Conservation (phyloP, 2,797 vertebrate genomes). For the Martes flavigula region DNA sequence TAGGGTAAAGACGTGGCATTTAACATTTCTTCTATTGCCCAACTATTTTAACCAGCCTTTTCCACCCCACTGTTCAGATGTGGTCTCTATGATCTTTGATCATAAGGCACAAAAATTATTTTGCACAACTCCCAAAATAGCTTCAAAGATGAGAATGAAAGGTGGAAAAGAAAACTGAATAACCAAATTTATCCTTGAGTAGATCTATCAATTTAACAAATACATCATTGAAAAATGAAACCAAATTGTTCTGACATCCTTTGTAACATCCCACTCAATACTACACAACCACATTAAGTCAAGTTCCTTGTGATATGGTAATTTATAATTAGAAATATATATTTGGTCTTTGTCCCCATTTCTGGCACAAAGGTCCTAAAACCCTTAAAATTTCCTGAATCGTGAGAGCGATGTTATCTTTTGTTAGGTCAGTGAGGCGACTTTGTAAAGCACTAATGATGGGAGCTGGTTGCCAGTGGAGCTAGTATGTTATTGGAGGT, state of each 20-base stretch:
- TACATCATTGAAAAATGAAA: neutral
- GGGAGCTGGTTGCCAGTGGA: neutral
- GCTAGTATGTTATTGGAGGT: neutral
- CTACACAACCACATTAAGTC: neutral
- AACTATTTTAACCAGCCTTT: slow-evolving; percentile 7
- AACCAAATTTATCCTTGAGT: neutral
- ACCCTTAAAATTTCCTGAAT: neutral
- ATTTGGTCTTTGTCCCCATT: neutral
- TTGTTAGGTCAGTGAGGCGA: neutral
- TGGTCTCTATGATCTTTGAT: neutral
- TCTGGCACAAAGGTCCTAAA: neutral
- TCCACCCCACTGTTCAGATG: neutral
- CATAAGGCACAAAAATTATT: neutral
- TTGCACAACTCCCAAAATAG: neutral
- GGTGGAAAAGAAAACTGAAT: neutral
- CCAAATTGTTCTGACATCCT: neutral
- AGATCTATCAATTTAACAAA: neutral
- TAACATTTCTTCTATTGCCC: neutral
- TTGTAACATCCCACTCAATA: neutral
- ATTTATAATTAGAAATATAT: neutral
- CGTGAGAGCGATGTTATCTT: neutral
- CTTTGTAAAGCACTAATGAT: neutral
- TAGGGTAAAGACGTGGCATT: neutral
- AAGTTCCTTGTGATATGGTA: neutral
- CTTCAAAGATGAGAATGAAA: slow-evolving; percentile 22